Evolutionary conservation across 2,113 vertebrate genomes (phyloP), one percentile per base, ranked within the genome.

Genomic region (Tautogolabrus adspersus): DNA sequence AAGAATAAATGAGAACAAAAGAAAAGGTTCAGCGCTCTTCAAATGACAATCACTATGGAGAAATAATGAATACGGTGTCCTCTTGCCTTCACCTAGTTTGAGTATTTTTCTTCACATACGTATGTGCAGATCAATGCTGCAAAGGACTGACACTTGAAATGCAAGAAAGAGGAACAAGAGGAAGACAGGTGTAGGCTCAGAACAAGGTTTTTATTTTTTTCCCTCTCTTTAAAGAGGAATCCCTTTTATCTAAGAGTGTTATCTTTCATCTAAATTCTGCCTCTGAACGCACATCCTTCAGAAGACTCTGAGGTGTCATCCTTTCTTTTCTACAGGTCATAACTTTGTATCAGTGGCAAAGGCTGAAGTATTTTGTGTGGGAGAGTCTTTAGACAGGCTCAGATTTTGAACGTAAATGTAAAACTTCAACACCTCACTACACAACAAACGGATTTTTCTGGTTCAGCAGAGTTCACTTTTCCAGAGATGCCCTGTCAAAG

Each of bases 251-350:
- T 47, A 40, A 72, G 52, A 61, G 44, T 69, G 82, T 72, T 62
- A 22, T 16, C 79, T 90, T 90, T 90, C 82, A 87, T 85, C 80
- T 72, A 34, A 63, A 84, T 68, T 82, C 79, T 75, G 72, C 67
- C 72, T 76, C 55, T 70, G 58, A 77, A 64, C 46, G 49, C 59
- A 63, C 58, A 52, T 78, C 52, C 69, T 75, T 60, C 26, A 77
- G 54, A 77, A 62, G 22, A 66, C 21, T 75, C 61, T n/a, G n/a
- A 76, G 82, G 67, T 82, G 59, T 62, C 18, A 9, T 67, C 56
- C 15, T 64, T 81, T 66, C 65, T 38, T 72, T 55, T 61, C 38
- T 37, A 42, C 13, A 68, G 47, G 70, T 86, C 76, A 86, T 47
- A 82, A 58, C 61, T 77, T 63, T 73, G 44, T 18, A 19, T 77